These are phyloP conservation scores for Promerops cafer DNA, from an alignment of 2,113 vertebrate species.

Conservation along the genomic window DNA sequence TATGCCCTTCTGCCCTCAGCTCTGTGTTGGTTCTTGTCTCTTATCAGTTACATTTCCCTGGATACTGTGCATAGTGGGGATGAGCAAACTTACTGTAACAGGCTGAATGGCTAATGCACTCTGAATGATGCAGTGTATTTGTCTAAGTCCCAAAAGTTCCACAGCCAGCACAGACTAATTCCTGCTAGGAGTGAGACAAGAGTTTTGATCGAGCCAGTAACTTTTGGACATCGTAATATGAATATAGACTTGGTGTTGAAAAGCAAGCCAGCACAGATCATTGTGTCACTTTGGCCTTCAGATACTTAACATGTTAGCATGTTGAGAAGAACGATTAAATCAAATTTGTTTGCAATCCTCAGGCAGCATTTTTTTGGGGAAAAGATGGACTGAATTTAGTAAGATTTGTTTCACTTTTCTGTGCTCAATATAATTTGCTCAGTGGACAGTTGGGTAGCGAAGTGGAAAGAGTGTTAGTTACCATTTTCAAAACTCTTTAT, in stretches of 20 bases:
- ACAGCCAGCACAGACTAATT: background rate
- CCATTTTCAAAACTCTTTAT: background rate
- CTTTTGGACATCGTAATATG: background rate
- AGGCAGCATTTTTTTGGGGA: background rate
- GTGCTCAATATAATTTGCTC: background rate
- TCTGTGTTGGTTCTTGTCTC: background rate
- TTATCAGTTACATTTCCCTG: background rate
- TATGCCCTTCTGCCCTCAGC: background rate
- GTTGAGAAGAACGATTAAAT: background rate
- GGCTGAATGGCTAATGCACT: background rate
- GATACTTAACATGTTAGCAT: background rate
- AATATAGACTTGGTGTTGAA: background rate
- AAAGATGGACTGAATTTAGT: background rate
- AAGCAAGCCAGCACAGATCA: background rate
- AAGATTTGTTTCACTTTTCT: background rate
- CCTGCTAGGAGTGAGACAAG: background rate
- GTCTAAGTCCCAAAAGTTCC: background rate
- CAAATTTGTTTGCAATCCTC: background rate
- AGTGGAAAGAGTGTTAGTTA: background rate
- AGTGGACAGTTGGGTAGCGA: background rate
- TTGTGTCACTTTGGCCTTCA: background rate
- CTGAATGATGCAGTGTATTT: background rate
- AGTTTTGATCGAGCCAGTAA: rapidly evolving
- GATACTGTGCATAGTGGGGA: background rate
- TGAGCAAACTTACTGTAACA: background rate